Evolutionary conservation across 2,113 vertebrate genomes (phyloP), one percentile per base, ranked within the genome.

Genomic region (Theristicus caerulescens): DNA sequence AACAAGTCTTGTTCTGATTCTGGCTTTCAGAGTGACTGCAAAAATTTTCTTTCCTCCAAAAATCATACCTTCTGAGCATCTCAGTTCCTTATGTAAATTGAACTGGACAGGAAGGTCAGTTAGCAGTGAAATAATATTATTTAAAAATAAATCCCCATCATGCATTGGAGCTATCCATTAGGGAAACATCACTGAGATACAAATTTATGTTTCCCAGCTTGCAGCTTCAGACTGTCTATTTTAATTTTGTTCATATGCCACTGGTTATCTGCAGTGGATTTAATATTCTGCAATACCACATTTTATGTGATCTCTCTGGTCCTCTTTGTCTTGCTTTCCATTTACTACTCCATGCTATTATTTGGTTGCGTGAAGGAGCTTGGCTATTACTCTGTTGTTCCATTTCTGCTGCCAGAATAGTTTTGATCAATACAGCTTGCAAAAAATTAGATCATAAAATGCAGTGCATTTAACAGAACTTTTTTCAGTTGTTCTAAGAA

Each of bases 181-280:
- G 32, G 34, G 73, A 95, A 94, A 95, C 76, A 96, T 97, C 93
- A 95, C 44, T 51, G 54, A 82, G 55, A 94, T 91, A 81, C 27
- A 83, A 95, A 96, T 86, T 89, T 94, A 90, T 88, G 26, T 91
- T 96, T 97, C 72, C 77, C 83, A 90, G 47, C 26, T 90, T 95
- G 72, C n/a, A 95, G 36, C 44, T 81, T 95, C 71, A 67, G 27
- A 77, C 82, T 94, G 71, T 79, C 96, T 81, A 54, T 96, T 97
- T 97, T 96, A 96, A 96, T 94, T 97, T 94, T 93, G n/a, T 85
- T 79, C 55, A 16, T 95, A 92, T 92, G 58, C 40, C 86, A 85
- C 49, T 83, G 73, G 40, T 77, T 95, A 95, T 92, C 59, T 94
- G 32, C 36, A 95, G 31, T 47, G 65, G 51, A 97, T 96, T 94